Percentiles rank a stretch among this genome's conserved stretches.
These are phyloP conservation scores for Iguana delicatissima DNA, from an alignment of 2,797 vertebrate species.

Conservation along the genomic window DNA sequence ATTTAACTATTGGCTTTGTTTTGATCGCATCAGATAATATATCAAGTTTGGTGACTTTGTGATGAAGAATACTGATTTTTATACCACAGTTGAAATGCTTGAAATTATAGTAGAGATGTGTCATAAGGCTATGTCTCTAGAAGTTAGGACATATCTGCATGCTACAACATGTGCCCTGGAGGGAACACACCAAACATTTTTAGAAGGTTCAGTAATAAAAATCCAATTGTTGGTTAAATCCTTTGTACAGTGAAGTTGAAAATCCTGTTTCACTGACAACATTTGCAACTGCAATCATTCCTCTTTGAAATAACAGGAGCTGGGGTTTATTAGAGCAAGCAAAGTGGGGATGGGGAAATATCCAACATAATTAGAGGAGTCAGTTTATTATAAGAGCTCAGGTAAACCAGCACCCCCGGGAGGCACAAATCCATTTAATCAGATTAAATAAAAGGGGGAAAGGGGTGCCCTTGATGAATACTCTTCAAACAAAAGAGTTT, in stretches of 20 bases:
- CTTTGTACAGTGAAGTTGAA: neutral
- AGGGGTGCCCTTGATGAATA: slow-evolving; percentile 39
- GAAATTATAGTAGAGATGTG: neutral
- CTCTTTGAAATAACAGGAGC: neutral
- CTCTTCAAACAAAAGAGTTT: neutral
- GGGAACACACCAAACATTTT: neutral
- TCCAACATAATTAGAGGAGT: slow-evolving; percentile 3
- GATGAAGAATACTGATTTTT: no score
- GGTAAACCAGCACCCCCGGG: slow-evolving; percentile 39
- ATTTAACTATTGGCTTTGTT: no score
- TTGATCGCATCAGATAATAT: no score
- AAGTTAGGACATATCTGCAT: neutral
- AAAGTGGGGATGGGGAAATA: neutral
- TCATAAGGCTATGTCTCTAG: neutral
- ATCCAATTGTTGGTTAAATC: neutral
- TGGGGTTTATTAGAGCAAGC: neutral
- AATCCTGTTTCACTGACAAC: neutral
- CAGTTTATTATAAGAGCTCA: neutral
- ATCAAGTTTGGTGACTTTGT: no score
- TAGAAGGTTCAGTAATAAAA: neutral
- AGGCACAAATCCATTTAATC: slow-evolving; percentile 64
- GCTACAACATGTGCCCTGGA: neutral
- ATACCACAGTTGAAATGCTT: no score
- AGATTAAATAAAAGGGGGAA: slow-evolving; percentile 51
- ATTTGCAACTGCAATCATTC: neutral